A percentile compares a stretch with the other conserved stretches of the same genome.
These are phyloP conservation scores for Conus canariensis DNA, from an alignment of 2,888 invertebrate genomes.

Conservation along the genomic window DNA sequence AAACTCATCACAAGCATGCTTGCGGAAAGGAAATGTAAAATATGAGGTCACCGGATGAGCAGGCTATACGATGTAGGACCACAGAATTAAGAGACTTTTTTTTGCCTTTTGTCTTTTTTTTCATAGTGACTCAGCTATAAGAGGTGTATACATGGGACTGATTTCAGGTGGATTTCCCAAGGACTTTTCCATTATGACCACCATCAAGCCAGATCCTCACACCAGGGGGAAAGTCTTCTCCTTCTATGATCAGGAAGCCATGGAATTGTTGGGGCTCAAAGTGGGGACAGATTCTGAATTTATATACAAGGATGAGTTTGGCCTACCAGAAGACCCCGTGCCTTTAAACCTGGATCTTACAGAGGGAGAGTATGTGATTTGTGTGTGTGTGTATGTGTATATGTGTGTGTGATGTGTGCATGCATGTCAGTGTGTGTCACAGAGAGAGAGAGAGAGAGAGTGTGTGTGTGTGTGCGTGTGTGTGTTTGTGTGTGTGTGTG, in stretches of 20 bases:
- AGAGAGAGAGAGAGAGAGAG: not conserved
- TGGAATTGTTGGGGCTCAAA: slow-evolving; percentile 88
- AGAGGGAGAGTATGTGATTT: slow-evolving; percentile 81
- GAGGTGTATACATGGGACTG: too few species aligned
- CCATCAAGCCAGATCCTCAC: slow-evolving; percentile 82
- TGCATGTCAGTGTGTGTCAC: not conserved
- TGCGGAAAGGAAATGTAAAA: too few species aligned
- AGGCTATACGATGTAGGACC: too few species aligned
- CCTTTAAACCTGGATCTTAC: slow-evolving; percentile 85
- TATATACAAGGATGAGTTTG: slow-evolving; percentile 82
- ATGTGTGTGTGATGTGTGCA: not conserved
- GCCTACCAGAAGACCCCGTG: slow-evolving; percentile 81
- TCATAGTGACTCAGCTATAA: too few species aligned
- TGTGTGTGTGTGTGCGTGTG: not conserved
- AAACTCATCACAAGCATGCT: too few species aligned
- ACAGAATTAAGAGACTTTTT: too few species aligned
- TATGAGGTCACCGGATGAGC: too few species aligned
- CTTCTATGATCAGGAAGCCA: slow-evolving; percentile 88
- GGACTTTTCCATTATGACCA: slow-evolving; percentile 84
- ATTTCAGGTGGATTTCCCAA: slow-evolving; percentile 53
- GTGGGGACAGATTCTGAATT: slow-evolving; percentile 86
- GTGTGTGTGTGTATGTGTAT: not conserved
- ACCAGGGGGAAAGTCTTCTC: slow-evolving; percentile 86
- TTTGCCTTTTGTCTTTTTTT: too few species aligned
- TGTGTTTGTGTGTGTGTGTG: not conserved